These are phyloP conservation scores for Sus cebifrons DNA, from an alignment of 2,797 vertebrate genomes.

Conservation along the genomic window DNA sequence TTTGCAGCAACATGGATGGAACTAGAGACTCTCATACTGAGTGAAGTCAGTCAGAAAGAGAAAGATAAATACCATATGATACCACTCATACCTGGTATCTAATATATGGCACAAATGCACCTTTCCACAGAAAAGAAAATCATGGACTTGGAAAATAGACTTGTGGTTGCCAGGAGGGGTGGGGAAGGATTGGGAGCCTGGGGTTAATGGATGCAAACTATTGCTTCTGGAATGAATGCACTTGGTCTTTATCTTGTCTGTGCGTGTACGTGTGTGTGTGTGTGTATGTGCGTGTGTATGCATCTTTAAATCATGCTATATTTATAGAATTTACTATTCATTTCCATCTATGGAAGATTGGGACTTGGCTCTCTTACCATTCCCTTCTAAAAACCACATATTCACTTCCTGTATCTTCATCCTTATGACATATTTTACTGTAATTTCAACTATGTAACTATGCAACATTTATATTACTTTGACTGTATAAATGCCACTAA, in stretches of 20 bases:
- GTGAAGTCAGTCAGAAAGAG: too few relatives aligned
- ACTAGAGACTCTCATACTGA: too few relatives aligned
- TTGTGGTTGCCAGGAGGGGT: too few relatives aligned
- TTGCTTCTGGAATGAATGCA: neutral
- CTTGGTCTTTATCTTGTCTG: neutral
- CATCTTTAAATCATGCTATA: neutral
- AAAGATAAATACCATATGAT: too few relatives aligned
- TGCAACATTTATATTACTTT: neutral
- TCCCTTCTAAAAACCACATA: neutral
- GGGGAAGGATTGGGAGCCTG: too few relatives aligned
- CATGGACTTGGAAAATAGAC: too few relatives aligned
- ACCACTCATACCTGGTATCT: too few relatives aligned
- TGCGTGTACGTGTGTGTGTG: neutral
- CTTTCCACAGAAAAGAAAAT: too few relatives aligned
- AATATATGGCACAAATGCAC: too few relatives aligned
- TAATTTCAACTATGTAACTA: neutral
- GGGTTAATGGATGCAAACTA: too few relatives aligned
- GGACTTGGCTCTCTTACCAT: neutral
- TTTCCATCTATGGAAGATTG: neutral
- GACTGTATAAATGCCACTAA: neutral
- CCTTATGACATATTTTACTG: neutral
- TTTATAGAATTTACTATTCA: neutral
- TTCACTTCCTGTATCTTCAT: neutral
- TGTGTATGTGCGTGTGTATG: accelerated
- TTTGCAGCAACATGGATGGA: too few relatives aligned